Percentiles rank a stretch among this genome's conserved stretches.
Conservation (phyloP, 1,140 invertebrate genomes). For the Aphaenogaster rudis region DNA sequence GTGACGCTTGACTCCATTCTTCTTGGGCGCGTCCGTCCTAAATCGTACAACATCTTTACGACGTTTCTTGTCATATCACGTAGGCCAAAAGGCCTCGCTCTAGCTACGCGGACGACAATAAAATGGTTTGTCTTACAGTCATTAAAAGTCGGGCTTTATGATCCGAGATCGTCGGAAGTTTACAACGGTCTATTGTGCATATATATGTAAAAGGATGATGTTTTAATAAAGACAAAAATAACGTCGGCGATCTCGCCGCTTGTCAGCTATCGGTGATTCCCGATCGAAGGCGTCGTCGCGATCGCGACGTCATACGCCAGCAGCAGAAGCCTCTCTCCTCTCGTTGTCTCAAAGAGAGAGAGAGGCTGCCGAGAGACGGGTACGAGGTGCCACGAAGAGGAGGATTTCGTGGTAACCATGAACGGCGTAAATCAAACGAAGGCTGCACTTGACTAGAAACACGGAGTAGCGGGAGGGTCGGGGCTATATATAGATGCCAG, state of each 20-base stretch:
- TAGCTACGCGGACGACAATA: constrained; percentile 50
- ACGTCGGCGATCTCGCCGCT: neutral
- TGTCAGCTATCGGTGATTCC: constrained; percentile 8
- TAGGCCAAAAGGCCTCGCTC: constrained; percentile 18
- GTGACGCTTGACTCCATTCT: neutral
- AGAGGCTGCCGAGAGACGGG: constrained; percentile 39
- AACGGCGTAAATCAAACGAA: constrained; percentile 82
- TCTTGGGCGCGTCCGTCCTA: neutral
- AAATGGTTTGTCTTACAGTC: constrained; percentile 53
- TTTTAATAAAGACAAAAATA: neutral
- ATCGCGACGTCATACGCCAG: constrained; percentile 38
- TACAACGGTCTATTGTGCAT: constrained; percentile 18
- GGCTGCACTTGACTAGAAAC: constrained; percentile 83
- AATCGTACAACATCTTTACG: constrained; percentile 54
- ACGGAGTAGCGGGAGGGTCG: constrained; percentile 78
- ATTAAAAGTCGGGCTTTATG: constrained; percentile 46
- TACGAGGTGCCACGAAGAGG: constrained; percentile 69
- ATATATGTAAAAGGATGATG: neutral
- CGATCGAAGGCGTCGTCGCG: constrained; percentile 21
- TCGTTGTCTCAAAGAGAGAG: constrained; percentile 50
- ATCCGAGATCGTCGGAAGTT: constrained; percentile 30
- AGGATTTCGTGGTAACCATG: constrained; percentile 79
- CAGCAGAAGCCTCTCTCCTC: constrained; percentile 19
- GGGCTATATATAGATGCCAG: constrained; percentile 79
- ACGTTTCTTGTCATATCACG: constrained; percentile 38